Percentiles rank a stretch among this genome's conserved stretches.
phyloP scores from a whole-genome alignment of 1,140 invertebrate species.

The Atta texana region DNA sequence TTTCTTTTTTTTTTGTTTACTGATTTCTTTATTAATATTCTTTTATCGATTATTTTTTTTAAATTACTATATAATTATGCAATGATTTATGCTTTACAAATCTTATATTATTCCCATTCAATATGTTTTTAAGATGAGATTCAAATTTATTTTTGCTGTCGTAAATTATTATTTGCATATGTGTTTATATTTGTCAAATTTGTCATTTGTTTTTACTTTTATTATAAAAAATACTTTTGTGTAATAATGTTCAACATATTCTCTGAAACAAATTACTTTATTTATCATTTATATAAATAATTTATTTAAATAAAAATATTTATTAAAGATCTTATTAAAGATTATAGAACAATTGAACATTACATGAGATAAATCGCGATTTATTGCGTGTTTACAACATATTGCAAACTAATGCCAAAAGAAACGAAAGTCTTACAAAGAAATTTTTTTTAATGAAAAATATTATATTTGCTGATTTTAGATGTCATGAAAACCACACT shows the following conservation, averaged over 20 bases:
- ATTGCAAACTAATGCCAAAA: not conserved
- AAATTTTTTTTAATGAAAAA: not conserved
- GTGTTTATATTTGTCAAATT: not conserved
- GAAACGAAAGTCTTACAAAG: not conserved
- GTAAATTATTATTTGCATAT: not conserved
- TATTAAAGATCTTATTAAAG: not conserved
- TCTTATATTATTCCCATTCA: not conserved
- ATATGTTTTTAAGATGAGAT: not conserved
- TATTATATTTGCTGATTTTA: slow-evolving; percentile 15
- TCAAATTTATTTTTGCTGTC: not conserved
- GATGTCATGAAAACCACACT: not conserved
- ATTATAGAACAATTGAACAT: not conserved
- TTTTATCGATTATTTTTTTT: not conserved
- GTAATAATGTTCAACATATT: not conserved
- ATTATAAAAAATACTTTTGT: not conserved
- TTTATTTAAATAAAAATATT: not conserved
- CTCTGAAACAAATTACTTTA: not conserved
- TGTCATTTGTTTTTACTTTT: not conserved
- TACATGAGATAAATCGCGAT: not conserved
- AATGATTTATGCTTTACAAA: not conserved
- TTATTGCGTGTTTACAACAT: not conserved
- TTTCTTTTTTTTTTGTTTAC: not conserved
- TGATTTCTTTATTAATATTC: not conserved
- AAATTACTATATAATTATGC: not conserved
- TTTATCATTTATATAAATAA: not conserved